A percentile compares a stretch with the other conserved stretches of the same genome.
These are phyloP conservation scores for Drosophila orena DNA, from an alignment of 1,140 invertebrate species.

Conservation along the genomic window DNA sequence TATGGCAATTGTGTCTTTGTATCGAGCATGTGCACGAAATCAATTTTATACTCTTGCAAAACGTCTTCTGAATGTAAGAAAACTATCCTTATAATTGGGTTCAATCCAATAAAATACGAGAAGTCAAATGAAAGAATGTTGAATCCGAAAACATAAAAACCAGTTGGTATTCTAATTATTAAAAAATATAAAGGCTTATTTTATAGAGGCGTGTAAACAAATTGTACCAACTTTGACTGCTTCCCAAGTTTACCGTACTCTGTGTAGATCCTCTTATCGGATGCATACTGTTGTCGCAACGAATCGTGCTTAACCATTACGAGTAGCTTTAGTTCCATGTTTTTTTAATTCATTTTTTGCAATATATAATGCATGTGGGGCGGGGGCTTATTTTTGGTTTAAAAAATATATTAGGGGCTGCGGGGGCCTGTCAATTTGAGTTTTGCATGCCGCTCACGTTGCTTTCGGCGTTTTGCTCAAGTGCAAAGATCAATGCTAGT, in stretches of 20 bases:
- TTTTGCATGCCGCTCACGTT: slow-evolving; percentile 33
- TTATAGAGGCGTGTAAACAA: too few relatives aligned
- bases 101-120: too few relatives aligned
- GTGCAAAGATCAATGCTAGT: slow-evolving; percentile 65
- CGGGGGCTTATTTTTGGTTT: slow-evolving; percentile 14
- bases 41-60: slow-evolving; percentile 23
- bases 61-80: not conserved
- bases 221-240: not conserved
- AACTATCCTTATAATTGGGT: too few relatives aligned
- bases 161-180: too few relatives aligned
- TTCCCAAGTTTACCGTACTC: not conserved
- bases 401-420: slow-evolving; percentile 10
- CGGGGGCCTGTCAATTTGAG: slow-evolving; percentile 17
- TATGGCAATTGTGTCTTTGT: slow-evolving; percentile 43
- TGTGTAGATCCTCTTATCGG: not conserved
- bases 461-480: slow-evolving; percentile 29
- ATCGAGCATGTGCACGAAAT: slow-evolving; percentile 21
- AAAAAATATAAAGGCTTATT: too few relatives aligned
- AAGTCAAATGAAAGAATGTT: not conserved
- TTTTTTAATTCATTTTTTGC: slow-evolving; percentile 5
- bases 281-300: slow-evolving; percentile 15
- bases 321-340: slow-evolving; percentile 7
- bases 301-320: slow-evolving; percentile 29
- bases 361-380: slow-evolving; percentile 14
- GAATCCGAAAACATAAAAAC: not conserved